phyloP scores from a whole-genome alignment of 1,140 invertebrate species.

The Drosophila ficusphila region DNA sequence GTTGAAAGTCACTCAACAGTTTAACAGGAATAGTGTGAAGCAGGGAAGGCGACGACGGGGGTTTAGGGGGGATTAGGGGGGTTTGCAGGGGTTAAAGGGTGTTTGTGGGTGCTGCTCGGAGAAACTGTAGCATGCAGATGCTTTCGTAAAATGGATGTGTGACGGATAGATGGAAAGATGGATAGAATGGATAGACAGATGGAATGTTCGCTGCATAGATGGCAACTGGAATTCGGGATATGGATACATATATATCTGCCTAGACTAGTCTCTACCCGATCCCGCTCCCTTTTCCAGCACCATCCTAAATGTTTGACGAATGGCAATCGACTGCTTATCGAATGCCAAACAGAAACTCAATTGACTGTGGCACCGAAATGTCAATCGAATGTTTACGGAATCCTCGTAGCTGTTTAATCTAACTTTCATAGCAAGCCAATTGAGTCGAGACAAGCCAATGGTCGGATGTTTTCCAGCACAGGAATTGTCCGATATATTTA shows the following conservation, averaged over 20 bases:
- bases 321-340: slow-evolving; percentile 20
- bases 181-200: slow-evolving; percentile 25
- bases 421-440: background rate
- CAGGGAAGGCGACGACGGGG: too few species aligned
- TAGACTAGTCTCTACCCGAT: background rate
- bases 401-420: background rate
- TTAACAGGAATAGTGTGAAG: slow-evolving; percentile 52
- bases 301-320: slow-evolving; percentile 13
- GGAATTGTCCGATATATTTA: background rate
- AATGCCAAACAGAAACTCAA: slow-evolving; percentile 25
- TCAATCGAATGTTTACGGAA: slow-evolving; percentile 1
- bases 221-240: slow-evolving; percentile 3
- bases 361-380: slow-evolving; percentile 12
- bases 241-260: slow-evolving; percentile 10
- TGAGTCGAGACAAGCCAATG: background rate
- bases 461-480: background rate
- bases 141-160: slow-evolving; percentile 16
- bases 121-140: slow-evolving; percentile 20
- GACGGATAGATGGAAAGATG: slow-evolving; percentile 21
- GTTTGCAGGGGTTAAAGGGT: background rate
- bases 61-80: background rate
- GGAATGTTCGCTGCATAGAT: slow-evolving; percentile 16
- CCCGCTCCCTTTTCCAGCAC: background rate
- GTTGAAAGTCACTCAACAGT: slow-evolving; percentile 80
- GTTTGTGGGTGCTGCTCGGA: background rate